Percentiles rank a stretch among this genome's conserved stretches.
These are phyloP conservation scores for Horisme vitalbata DNA, from an alignment of 2,888 invertebrate species.

Conservation along the genomic window DNA sequence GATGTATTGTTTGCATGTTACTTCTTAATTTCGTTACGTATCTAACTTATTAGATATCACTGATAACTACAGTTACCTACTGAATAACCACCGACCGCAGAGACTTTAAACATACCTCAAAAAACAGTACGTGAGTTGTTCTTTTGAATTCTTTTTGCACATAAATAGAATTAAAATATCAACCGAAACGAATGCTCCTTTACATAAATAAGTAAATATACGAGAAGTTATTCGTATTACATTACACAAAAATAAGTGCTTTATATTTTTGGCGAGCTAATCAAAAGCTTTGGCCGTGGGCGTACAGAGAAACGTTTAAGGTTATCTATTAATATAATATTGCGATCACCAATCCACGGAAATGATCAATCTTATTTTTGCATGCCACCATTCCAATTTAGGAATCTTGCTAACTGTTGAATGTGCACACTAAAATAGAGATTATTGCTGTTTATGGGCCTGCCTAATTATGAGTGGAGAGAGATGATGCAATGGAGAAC, in stretches of 20 bases:
- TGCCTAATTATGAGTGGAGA: too few relatives aligned
- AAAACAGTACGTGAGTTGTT: neutral
- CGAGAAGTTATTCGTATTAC: conserved; percentile 18
- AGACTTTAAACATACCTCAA: too few relatives aligned
- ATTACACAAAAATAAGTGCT: conserved; percentile 24
- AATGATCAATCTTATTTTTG: conserved; percentile 19
- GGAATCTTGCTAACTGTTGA: too few relatives aligned
- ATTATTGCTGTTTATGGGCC: too few relatives aligned
- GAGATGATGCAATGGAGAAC: too few relatives aligned
- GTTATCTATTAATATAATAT: conserved; percentile 61
- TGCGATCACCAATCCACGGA: conserved; percentile 44
- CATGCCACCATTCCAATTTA: conserved; percentile 13
- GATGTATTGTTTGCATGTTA: neutral
- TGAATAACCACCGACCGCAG: too few relatives aligned
- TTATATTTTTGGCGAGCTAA: conserved; percentile 38
- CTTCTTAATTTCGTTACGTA: too few relatives aligned
- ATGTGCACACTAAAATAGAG: too few relatives aligned
- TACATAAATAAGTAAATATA: conserved; percentile 14
- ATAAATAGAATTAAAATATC: neutral
- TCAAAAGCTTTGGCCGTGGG: conserved; percentile 49
- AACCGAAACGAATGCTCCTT: neutral
- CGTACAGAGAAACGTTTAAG: conserved; percentile 54
- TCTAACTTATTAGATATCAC: too few relatives aligned
- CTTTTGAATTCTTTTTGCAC: neutral
- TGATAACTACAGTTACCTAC: too few relatives aligned